Percentiles rank a stretch among this genome's conserved stretches.
Evolutionary conservation across 2,113 vertebrate species (phyloP).

Genomic region (Cyprinodon brontotheroides): DNA sequence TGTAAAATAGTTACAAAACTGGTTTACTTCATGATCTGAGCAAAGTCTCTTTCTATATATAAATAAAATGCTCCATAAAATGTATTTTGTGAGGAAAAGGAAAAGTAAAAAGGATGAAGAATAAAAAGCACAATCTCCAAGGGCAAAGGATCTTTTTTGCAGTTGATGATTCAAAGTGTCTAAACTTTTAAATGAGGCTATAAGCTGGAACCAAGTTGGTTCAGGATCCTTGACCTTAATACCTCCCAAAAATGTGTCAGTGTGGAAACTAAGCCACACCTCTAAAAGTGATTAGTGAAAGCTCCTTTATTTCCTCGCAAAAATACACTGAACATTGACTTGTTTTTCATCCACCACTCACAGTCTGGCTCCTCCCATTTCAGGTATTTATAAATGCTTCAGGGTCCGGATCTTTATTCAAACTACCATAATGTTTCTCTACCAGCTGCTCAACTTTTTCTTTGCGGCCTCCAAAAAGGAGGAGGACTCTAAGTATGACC

Average conservation of each 20-base stretch:
- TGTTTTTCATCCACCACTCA: conserved; percentile 55
- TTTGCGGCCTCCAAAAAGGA: conserved; percentile 52
- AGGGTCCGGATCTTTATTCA: neutral
- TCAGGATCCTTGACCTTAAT: conserved; percentile 31
- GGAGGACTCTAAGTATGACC: conserved; percentile 70
- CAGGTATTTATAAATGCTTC: conserved; percentile 50
- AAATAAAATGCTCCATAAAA: neutral
- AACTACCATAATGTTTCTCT: conserved; percentile 67
- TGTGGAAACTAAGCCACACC: conserved; percentile 41
- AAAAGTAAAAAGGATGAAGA: conserved; percentile 37
- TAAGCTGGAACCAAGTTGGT: conserved; percentile 12
- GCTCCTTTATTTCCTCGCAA: conserved; percentile 57
- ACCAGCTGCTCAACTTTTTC: conserved; percentile 70
- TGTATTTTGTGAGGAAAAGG: neutral
- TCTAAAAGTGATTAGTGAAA: conserved; percentile 58
- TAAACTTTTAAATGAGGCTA: conserved; percentile 47
- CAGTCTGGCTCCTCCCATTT: conserved; percentile 36
- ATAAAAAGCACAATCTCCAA: neutral
- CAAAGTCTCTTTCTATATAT: neutral
- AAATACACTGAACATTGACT: conserved; percentile 41
- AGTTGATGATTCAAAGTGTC: conserved; percentile 9
- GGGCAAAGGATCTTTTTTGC: conserved; percentile 33
- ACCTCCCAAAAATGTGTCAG: conserved; percentile 29
- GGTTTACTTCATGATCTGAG: neutral
- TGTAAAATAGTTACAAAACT: neutral